A percentile compares a stretch with the other conserved stretches of the same genome.
Evolutionary conservation across 2,113 vertebrate genomes (phyloP).

Genomic region (Labeo catla): DNA sequence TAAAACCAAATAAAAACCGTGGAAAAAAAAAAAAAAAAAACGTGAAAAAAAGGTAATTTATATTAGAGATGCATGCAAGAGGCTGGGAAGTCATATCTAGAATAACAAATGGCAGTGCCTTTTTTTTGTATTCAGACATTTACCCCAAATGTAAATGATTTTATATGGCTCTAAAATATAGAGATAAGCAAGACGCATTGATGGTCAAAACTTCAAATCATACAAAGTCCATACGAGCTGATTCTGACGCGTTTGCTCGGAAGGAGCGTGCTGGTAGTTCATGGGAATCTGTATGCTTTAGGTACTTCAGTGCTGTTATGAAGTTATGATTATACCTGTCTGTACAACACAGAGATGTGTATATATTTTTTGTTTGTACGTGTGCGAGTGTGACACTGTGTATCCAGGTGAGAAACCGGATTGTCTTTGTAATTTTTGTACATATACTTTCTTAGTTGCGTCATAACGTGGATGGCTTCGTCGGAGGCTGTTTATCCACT

Average conservation of each 20-base stretch:
- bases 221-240: conserved; percentile 33
- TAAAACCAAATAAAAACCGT: conserved; percentile 40
- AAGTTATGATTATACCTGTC: conserved; percentile 71
- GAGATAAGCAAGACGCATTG: conserved; percentile 59
- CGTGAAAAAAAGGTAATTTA: conserved; percentile 73
- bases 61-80: conserved; percentile 84
- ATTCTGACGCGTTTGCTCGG: not conserved
- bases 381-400: conserved; percentile 50
- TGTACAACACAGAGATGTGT: conserved; percentile 64
- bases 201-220: conserved; percentile 30
- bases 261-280: conserved; percentile 38
- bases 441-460: conserved; percentile 58
- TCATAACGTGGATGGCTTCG: conserved; percentile 63
- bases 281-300: conserved; percentile 66
- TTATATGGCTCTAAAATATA: conserved; percentile 73
- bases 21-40: conserved; percentile 29
- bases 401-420: conserved; percentile 49
- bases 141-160: conserved; percentile 79
- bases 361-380: conserved; percentile 43
- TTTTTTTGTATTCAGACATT: conserved; percentile 86
- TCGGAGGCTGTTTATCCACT: not conserved
- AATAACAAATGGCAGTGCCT: conserved; percentile 96
- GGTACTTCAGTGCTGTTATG: conserved; percentile 76
- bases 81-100: conserved; percentile 86
- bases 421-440: conserved; percentile 67